phyloP scores from a whole-genome alignment of 2,113 vertebrate genomes.

The Gavia stellata region DNA sequence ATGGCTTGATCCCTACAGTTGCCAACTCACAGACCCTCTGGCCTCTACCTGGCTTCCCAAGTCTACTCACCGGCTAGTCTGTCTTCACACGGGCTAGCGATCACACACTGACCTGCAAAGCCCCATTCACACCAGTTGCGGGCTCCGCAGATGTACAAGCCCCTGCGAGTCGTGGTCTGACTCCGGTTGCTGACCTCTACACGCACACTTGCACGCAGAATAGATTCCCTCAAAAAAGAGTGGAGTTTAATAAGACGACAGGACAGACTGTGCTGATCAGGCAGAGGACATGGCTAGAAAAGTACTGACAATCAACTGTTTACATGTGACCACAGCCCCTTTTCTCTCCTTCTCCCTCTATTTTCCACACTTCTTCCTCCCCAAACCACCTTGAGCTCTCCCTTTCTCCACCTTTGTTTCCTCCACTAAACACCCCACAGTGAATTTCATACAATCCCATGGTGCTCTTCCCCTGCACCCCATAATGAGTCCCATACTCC shows the following conservation, averaged over 20 bases:
- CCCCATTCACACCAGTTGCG: too few relatives aligned
- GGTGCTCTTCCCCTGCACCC: neutral
- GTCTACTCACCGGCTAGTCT: neutral
- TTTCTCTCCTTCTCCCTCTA: neutral
- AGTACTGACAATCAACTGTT: neutral
- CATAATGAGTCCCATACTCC: neutral
- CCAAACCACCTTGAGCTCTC: neutral
- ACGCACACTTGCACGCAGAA: neutral
- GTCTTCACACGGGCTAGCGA: neutral
- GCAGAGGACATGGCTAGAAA: neutral
- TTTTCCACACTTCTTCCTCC: neutral
- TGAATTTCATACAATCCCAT: neutral
- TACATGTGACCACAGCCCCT: neutral
- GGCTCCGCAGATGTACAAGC: neutral
- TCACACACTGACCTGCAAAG: neutral
- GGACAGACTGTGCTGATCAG: neutral
- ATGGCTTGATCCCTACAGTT: neutral
- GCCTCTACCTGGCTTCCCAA: neutral
- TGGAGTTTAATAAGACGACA: neutral
- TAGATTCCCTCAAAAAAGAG: neutral
- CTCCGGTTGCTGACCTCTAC: neutral
- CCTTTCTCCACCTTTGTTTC: neutral
- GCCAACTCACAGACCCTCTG: neutral
- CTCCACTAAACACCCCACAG: neutral
- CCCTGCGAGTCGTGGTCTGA: fast-evolving